phyloP scores from a whole-genome alignment of 2,797 vertebrate species.

The Spea hammondii region DNA sequence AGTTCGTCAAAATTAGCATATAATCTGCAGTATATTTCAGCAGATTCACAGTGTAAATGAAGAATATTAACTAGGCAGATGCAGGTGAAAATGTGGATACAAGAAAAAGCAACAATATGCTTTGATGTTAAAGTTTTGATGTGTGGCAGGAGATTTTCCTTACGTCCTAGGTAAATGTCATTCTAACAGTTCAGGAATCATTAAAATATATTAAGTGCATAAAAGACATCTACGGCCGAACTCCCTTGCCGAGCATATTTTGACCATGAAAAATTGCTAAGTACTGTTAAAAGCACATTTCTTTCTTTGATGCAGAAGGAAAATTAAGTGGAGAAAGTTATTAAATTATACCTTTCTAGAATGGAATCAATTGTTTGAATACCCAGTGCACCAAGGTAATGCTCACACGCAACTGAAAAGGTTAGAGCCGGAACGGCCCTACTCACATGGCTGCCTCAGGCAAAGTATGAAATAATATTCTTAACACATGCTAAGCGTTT shows the following conservation, averaged over 20 bases:
- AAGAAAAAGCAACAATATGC: constrained; percentile 40
- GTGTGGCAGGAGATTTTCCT: constrained; percentile 39
- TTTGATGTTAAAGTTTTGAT: constrained; percentile 51
- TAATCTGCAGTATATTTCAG: constrained; percentile 39
- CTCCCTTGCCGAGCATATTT: constrained; percentile 12
- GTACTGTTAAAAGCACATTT: constrained; percentile 14
- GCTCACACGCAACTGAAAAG: not conserved
- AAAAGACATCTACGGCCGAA: constrained; percentile 17
- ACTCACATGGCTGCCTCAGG: too few species aligned
- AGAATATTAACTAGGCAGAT: constrained; percentile 41
- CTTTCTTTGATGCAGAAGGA: constrained; percentile 14
- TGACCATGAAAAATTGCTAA: constrained; percentile 14
- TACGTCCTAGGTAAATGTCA: constrained; percentile 42
- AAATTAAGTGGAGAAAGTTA: not conserved
- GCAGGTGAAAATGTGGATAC: constrained; percentile 44
- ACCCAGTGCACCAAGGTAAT: not conserved
- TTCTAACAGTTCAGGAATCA: constrained; percentile 36
- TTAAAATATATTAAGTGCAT: constrained; percentile 44
- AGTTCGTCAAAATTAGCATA: constrained; percentile 23
- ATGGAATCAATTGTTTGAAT: not conserved
- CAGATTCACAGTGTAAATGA: constrained; percentile 37
- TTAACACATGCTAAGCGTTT: too few species aligned
- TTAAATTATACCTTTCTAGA: not conserved
- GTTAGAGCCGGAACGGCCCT: too few species aligned
- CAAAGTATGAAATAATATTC: too few species aligned